Evolutionary conservation across 2,797 vertebrate species (phyloP).

Genomic region (Cebuella pygmaea): DNA sequence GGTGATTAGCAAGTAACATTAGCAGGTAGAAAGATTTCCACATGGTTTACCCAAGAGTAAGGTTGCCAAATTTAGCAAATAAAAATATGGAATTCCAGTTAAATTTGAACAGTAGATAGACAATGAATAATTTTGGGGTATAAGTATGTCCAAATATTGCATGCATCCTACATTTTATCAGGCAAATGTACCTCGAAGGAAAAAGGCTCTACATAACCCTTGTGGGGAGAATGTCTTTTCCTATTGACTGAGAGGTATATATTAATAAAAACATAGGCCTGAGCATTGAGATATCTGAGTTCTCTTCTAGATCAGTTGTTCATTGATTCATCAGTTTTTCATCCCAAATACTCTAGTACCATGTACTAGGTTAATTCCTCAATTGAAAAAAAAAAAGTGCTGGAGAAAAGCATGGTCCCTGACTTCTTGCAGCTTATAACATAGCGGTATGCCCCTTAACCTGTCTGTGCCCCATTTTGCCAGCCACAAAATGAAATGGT

Average conservation of each 20-base stretch:
- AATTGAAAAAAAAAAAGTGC: neutral
- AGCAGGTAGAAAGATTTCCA: conserved; percentile 1
- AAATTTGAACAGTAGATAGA: conserved; percentile 17
- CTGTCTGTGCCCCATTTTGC: neutral
- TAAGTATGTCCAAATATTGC: neutral
- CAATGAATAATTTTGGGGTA: neutral
- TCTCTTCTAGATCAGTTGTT: neutral
- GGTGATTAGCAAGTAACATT: conserved; percentile 21
- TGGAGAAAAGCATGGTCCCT: neutral
- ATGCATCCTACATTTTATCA: neutral
- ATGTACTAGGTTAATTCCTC: neutral
- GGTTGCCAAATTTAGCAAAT: neutral
- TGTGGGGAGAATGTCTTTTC: neutral
- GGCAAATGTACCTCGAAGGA: neutral
- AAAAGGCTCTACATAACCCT: neutral
- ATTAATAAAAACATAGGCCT: neutral
- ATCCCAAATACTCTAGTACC: neutral
- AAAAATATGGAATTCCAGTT: neutral
- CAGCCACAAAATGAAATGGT: neutral
- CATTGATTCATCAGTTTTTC: neutral
- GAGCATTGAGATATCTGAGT: neutral
- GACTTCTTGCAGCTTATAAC: neutral
- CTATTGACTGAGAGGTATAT: neutral
- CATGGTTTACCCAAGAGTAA: neutral
- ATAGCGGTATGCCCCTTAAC: neutral